These are phyloP conservation scores for Strix aluco DNA, from an alignment of 2,113 vertebrate species.

Conservation along the genomic window DNA sequence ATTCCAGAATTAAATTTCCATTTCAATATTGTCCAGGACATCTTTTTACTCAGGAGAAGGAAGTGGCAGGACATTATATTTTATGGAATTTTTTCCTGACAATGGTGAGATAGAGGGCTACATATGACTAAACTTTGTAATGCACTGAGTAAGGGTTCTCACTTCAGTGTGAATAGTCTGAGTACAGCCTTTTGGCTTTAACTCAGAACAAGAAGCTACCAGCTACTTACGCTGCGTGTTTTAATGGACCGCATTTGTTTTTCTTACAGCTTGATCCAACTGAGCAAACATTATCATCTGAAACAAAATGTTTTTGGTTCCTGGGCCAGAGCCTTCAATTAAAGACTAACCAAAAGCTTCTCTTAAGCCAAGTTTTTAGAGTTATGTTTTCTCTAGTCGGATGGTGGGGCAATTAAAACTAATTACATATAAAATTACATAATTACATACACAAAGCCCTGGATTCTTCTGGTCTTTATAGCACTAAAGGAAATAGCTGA, in stretches of 20 bases:
- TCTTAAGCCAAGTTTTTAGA: not conserved
- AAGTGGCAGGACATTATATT: constrained; percentile 77
- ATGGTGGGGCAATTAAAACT: not conserved
- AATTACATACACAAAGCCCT: not conserved
- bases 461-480: not conserved
- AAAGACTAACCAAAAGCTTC: not conserved
- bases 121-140: not conserved
- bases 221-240: not conserved
- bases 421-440: not conserved
- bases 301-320: not conserved
- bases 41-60: constrained; percentile 75
- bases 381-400: not conserved
- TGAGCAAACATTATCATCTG: not conserved
- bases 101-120: constrained; percentile 67
- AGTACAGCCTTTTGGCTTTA: not conserved
- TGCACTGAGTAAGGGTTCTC: not conserved
- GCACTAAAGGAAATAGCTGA: not conserved
- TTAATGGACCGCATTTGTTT: not conserved
- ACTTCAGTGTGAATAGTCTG: not conserved
- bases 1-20: constrained; percentile 74
- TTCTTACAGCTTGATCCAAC: not conserved
- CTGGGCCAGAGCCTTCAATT: not conserved
- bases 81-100: constrained; percentile 77
- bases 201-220: not conserved
- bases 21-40: constrained; percentile 75